A percentile compares a stretch with the other conserved stretches of the same genome.
Conservation (phyloP, 2,113 vertebrate species). For the Pachycephala philippinensis region DNA sequence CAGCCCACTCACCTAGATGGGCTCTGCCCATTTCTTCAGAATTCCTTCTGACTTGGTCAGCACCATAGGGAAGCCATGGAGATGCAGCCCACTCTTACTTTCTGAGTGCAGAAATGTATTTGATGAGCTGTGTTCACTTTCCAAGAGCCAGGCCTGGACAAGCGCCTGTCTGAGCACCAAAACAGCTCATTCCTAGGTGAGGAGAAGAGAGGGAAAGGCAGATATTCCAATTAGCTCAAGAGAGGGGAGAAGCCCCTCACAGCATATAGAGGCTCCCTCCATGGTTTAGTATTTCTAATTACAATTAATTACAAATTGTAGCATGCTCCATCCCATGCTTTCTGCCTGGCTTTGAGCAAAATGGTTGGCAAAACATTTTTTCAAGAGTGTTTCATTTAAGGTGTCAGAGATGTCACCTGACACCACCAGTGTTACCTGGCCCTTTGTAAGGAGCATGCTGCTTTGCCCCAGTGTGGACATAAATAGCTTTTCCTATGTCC, state of each 20-base stretch:
- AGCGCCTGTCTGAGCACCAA: not conserved
- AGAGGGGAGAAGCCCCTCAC: not conserved
- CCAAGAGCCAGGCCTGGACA: not conserved
- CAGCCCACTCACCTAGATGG: too few relatives aligned
- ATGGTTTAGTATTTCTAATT: not conserved
- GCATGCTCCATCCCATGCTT: not conserved
- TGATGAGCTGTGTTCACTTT: not conserved
- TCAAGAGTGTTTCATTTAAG: accelerated
- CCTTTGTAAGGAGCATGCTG: not conserved
- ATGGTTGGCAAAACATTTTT: not conserved
- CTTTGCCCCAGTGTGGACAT: not conserved
- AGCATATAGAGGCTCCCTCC: not conserved
- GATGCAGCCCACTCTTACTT: not conserved
- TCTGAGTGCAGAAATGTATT: not conserved
- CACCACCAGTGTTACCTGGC: accelerated
- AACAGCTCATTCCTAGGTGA: not conserved
- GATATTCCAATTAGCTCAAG: not conserved
- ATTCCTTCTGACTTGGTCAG: not conserved
- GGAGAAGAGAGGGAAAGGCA: not conserved
- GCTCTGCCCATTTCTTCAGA: not conserved
- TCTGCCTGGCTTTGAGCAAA: not conserved
- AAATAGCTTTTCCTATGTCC: not conserved
- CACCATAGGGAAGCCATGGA: not conserved
- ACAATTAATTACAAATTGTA: not conserved
- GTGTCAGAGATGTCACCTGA: not conserved